phyloP scores from a whole-genome alignment of 2,797 vertebrate species.

The Enteromius treurensis region DNA sequence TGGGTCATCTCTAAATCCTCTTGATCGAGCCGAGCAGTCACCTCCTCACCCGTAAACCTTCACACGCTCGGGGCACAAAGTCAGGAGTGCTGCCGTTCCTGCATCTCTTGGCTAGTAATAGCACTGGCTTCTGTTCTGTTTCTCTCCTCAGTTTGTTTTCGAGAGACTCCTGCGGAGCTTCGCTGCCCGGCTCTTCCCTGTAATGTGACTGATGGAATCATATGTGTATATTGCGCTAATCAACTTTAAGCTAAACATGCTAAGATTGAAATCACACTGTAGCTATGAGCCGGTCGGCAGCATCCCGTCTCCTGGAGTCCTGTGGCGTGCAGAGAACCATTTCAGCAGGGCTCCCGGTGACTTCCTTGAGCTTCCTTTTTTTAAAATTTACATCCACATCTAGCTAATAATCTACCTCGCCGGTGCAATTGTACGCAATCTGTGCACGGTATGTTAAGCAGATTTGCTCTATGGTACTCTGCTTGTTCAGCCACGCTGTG shows the following conservation, averaged over 20 bases:
- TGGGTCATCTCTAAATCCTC: slow-evolving; percentile 55
- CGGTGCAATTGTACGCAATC: slow-evolving; percentile 28
- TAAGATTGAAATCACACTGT: slow-evolving; percentile 66
- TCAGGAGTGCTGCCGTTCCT: slow-evolving; percentile 19
- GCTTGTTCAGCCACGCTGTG: slow-evolving; percentile 38
- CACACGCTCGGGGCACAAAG: slow-evolving; percentile 43
- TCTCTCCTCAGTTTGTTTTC: slow-evolving; percentile 12
- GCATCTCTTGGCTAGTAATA: slow-evolving; percentile 15
- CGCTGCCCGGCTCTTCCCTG: slow-evolving; percentile 40
- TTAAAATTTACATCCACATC: slow-evolving; percentile 55
- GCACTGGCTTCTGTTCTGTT: slow-evolving; percentile 31
- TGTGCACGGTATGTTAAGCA: slow-evolving; percentile 37
- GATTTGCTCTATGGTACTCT: slow-evolving; percentile 57
- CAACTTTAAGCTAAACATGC: slow-evolving; percentile 54
- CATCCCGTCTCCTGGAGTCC: not conserved
- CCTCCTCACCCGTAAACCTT: slow-evolving; percentile 6
- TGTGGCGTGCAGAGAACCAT: slow-evolving; percentile 9
- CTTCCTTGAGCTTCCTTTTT: slow-evolving; percentile 40
- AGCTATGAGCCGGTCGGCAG: slow-evolving; percentile 43
- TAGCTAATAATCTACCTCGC: slow-evolving; percentile 79
- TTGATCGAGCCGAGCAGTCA: slow-evolving; percentile 29
- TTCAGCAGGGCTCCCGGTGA: slow-evolving; percentile 7
- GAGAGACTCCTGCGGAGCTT: not conserved
- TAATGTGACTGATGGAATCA: slow-evolving; percentile 58
- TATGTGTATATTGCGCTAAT: slow-evolving; percentile 60